A percentile compares a stretch with the other conserved stretches of the same genome.
Conservation (phyloP, 2,888 invertebrate species). For the Apotomis turbidana region DNA sequence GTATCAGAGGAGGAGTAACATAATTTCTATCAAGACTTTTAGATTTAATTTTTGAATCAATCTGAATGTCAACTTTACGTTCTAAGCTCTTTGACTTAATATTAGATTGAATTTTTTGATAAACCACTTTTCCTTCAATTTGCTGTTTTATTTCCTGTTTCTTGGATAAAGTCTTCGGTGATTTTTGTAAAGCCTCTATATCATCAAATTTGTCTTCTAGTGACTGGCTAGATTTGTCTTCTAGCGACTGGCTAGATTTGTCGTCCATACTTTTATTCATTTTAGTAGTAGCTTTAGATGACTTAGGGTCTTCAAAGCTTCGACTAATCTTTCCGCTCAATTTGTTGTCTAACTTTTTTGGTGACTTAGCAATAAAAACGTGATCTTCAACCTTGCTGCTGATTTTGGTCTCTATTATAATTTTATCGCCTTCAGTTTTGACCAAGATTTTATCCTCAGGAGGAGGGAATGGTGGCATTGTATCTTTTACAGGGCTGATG, state of each 20-base stretch:
- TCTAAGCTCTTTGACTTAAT: conserved; percentile 88
- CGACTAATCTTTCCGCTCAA: conserved; percentile 83
- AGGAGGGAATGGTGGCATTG: conserved; percentile 87
- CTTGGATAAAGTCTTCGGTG: conserved; percentile 83
- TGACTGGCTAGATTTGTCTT: conserved; percentile 85
- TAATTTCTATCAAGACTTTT: conserved; percentile 88
- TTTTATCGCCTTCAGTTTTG: conserved; percentile 88
- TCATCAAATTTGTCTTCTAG: conserved; percentile 86
- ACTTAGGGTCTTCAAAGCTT: conserved; percentile 85
- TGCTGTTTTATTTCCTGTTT: conserved; percentile 85
- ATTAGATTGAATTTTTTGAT: conserved; percentile 80
- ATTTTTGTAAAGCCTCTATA: conserved; percentile 81
- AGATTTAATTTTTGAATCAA: conserved; percentile 84
- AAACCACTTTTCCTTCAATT: conserved; percentile 86
- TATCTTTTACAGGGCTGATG: conserved; percentile 89
- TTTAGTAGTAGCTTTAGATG: conserved; percentile 81
- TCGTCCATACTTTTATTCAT: conserved; percentile 86
- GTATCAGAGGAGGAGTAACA: conserved; percentile 65
- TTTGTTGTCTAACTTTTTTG: conserved; percentile 87
- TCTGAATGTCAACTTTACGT: conserved; percentile 84
- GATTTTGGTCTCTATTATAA: conserved; percentile 88
- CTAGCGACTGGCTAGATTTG: conserved; percentile 84
- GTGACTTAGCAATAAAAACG: conserved; percentile 89
- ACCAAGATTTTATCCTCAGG: conserved; percentile 90
- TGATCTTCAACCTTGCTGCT: conserved; percentile 90